Conservation (phyloP, 2,888 invertebrate genomes). For the Yponomeuta cagnagella region DNA sequence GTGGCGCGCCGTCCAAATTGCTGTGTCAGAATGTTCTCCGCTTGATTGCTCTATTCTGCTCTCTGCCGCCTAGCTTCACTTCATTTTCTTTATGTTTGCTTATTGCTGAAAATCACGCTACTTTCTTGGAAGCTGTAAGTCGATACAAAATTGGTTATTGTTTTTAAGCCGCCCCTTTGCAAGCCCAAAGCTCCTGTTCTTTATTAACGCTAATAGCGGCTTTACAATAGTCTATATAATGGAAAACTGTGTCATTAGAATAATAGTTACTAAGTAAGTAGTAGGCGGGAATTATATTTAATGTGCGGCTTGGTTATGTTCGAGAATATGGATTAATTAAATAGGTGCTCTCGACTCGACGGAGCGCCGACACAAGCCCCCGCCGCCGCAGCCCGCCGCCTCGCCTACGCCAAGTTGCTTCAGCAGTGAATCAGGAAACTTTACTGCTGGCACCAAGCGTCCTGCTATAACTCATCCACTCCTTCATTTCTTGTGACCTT, state of each 20-base stretch:
- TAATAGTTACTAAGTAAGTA: not conserved
- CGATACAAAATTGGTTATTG: not conserved
- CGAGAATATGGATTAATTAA: slow-evolving; percentile 10
- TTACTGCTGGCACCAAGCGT: slow-evolving; percentile 7
- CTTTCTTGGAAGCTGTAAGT: not conserved
- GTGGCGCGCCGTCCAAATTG: slow-evolving; percentile 54
- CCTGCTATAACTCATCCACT: slow-evolving; percentile 8
- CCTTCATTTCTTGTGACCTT: slow-evolving; percentile 8
- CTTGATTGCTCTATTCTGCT: slow-evolving; percentile 70
- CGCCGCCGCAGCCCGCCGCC: not conserved
- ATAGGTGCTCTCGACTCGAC: slow-evolving; percentile 1
- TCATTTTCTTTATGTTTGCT: slow-evolving; percentile 51
- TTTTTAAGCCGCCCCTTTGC: not conserved
- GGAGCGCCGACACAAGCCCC: not conserved
- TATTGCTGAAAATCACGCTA: slow-evolving; percentile 22
- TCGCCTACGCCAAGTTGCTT: slow-evolving; percentile 3
- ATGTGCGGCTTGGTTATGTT: slow-evolving; percentile 9
- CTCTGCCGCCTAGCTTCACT: slow-evolving; percentile 41
- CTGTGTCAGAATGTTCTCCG: slow-evolving; percentile 69
- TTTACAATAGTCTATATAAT: not conserved
- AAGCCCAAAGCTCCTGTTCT: not conserved
- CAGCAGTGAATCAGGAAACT: slow-evolving; percentile 12
- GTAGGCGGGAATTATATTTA: slow-evolving; percentile 5
- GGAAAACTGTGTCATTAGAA: not conserved
- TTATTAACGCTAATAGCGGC: slow-evolving; percentile 6